These are phyloP conservation scores for Axea sp. DNA, from an alignment of 2,888 invertebrate species.

Conservation along the genomic window DNA sequence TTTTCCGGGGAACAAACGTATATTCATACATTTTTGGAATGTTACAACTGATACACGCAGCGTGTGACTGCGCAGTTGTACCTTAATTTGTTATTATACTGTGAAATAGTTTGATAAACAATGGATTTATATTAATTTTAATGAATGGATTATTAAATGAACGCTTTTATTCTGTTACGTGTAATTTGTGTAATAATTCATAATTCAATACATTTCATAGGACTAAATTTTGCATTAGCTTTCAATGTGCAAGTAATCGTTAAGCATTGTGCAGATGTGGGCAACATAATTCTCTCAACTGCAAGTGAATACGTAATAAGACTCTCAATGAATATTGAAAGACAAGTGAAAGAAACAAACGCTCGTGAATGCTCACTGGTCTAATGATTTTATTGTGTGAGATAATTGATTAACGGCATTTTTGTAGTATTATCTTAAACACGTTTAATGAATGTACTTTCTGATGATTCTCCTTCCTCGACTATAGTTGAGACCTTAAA, in stretches of 20 bases:
- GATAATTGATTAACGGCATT: conserved; percentile 39
- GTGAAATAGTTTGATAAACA: conserved; percentile 35
- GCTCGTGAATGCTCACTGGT: conserved; percentile 10
- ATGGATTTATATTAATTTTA: conserved; percentile 16
- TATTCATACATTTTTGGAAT: conserved; percentile 46
- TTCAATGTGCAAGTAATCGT: no score
- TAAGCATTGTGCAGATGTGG: background rate
- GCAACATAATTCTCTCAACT: background rate
- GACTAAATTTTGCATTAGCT: no score
- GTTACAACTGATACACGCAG: conserved; percentile 32
- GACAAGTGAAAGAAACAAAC: conserved; percentile 19
- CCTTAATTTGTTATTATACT: conserved; percentile 25
- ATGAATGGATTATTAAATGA: conserved; percentile 11
- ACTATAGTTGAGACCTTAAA: background rate
- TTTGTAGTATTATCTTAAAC: conserved; percentile 31
- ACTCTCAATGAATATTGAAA: conserved; percentile 26
- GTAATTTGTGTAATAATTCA: conserved; percentile 16
- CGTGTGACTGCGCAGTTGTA: conserved; percentile 19
- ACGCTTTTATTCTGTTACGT: background rate
- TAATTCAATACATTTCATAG: no score
- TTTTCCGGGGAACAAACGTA: conserved; percentile 2
- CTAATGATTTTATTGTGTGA: conserved; percentile 38
- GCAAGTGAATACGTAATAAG: conserved; percentile 6
- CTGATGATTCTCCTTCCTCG: conserved; percentile 10
- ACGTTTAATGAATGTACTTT: conserved; percentile 13